Evolutionary conservation across 2,888 invertebrate species (phyloP).

Genomic region (Spodoptera picta): DNA sequence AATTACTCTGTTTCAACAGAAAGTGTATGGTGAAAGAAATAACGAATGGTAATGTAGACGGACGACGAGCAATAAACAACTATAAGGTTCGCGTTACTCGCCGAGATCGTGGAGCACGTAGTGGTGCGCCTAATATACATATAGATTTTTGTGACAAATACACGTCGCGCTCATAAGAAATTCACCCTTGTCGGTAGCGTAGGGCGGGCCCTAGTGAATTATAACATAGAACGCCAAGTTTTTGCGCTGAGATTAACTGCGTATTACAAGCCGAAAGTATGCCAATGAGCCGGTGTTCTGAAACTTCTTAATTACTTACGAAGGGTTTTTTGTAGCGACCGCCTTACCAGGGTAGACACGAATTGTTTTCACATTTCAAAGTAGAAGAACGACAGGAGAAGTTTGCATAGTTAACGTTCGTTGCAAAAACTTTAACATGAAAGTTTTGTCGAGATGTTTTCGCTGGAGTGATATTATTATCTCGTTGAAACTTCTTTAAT

Average conservation of each 20-base stretch:
- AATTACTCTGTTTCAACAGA: constrained; percentile 66
- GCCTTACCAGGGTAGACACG: constrained; percentile 65
- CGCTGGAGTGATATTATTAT: constrained; percentile 56
- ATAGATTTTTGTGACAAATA: constrained; percentile 80
- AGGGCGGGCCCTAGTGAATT: constrained; percentile 77
- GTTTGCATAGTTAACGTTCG: constrained; percentile 69
- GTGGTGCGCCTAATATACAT: constrained; percentile 62
- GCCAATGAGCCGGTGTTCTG: constrained; percentile 80
- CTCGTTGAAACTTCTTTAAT: constrained; percentile 54
- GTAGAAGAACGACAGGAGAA: constrained; percentile 63
- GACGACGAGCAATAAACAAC: constrained; percentile 61
- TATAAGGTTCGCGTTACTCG: constrained; percentile 60
- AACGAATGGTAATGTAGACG: constrained; percentile 54
- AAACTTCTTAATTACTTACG: constrained; percentile 83
- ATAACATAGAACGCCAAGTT: constrained; percentile 81
- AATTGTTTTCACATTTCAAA: constrained; percentile 73
- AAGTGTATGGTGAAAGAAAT: constrained; percentile 62
- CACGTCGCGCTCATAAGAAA: constrained; percentile 78
- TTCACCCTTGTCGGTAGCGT: constrained; percentile 79
- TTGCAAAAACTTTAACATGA: constrained; percentile 63
- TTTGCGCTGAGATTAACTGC: constrained; percentile 83
- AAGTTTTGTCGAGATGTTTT: constrained; percentile 60
- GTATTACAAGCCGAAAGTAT: constrained; percentile 84
- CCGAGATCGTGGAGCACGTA: constrained; percentile 56
- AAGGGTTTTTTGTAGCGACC: constrained; percentile 72